These are phyloP conservation scores for Trissolcus basalis DNA, from an alignment of 1,140 invertebrate species.

Conservation along the genomic window DNA sequence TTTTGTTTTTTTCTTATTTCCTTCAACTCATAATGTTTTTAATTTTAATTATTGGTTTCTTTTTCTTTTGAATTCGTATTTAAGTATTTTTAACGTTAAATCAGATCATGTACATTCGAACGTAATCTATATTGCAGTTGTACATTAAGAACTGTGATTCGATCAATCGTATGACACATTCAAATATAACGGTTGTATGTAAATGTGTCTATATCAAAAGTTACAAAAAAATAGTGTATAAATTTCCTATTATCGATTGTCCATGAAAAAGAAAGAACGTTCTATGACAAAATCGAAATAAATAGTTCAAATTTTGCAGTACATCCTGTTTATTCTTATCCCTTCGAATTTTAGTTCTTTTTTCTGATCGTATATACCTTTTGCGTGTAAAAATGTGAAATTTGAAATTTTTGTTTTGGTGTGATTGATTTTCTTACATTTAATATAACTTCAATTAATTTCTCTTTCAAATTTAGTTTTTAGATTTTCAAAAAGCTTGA, in stretches of 20 bases:
- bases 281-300: slow-evolving; percentile 53
- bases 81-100: no score
- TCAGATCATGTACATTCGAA: no score
- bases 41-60: neutral
- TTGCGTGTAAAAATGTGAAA: no score
- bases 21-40: neutral
- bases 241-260: slow-evolving; percentile 56
- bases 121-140: no score
- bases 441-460: no score
- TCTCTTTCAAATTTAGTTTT: no score
- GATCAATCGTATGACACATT: slow-evolving; percentile 30
- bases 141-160: slow-evolving; percentile 14
- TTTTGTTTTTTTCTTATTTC: slow-evolving; percentile 1
- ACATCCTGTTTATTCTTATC: neutral
- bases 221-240: slow-evolving; percentile 49
- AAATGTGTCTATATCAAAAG: slow-evolving; percentile 48
- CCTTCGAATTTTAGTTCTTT: neutral
- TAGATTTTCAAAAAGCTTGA: no score
- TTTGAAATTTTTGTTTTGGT: no score
- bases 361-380: neutral
- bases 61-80: neutral
- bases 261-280: slow-evolving; percentile 25
- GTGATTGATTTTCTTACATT: no score
- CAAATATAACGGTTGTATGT: slow-evolving; percentile 42
- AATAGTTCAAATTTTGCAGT: slow-evolving; percentile 57